These are phyloP conservation scores for Oncopodura yosiiana DNA, from an alignment of 1,140 invertebrate genomes.

Conservation along the genomic window DNA sequence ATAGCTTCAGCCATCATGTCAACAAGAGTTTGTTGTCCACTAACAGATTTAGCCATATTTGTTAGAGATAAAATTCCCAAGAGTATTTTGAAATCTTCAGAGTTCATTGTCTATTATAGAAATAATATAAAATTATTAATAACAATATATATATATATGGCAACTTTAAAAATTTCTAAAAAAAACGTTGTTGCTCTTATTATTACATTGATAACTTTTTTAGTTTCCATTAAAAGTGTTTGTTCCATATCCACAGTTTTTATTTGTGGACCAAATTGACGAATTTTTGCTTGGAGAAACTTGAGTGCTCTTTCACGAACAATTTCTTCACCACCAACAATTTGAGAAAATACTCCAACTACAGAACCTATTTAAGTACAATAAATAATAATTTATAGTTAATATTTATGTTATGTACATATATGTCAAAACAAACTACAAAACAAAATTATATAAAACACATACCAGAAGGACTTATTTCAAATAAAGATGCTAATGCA, in stretches of 20 bases:
- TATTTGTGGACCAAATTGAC: conserved; percentile 62
- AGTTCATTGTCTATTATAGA: conserved; percentile 64
- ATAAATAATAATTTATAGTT: no score
- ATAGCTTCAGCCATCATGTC: conserved; percentile 73
- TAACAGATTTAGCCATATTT: conserved; percentile 63
- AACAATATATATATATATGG: background rate
- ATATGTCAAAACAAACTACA: background rate
- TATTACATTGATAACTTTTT: conserved; percentile 68
- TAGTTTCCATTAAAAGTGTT: conserved; percentile 69
- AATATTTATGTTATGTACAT: conserved; percentile 6
- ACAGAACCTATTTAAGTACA: conserved; percentile 50
- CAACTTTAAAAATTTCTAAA: background rate
- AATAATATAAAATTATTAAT: conserved; percentile 16
- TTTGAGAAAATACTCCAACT: conserved; percentile 76
- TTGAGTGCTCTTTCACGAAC: conserved; percentile 79
- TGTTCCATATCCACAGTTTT: conserved; percentile 80
- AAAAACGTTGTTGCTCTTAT: conserved; percentile 1
- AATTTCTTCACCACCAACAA: conserved; percentile 60
- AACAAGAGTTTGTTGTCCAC: conserved; percentile 75
- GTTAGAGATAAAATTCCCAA: conserved; percentile 75
- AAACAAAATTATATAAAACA: conserved; percentile 3
- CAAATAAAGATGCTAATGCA: conserved; percentile 53
- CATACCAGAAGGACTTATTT: conserved; percentile 52
- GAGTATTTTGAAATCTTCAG: conserved; percentile 81
- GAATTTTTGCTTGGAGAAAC: conserved; percentile 74